Evolutionary conservation across 2,113 vertebrate genomes (phyloP), one percentile per base, ranked within the genome.

Genomic region (Actenoides lindsayi): DNA sequence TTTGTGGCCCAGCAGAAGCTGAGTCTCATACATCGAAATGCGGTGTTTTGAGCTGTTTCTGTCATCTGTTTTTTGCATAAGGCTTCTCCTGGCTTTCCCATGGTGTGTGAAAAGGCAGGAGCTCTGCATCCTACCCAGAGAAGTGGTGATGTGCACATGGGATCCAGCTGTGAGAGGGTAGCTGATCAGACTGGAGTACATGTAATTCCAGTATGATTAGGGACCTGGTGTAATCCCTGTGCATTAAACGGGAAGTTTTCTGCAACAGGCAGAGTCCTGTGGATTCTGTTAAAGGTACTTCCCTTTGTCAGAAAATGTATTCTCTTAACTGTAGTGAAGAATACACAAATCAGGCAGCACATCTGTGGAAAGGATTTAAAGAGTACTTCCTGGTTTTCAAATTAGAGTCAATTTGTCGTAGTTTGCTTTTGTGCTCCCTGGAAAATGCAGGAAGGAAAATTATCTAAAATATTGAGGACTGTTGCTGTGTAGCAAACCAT

Each of bases 341-440:
- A 28, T 35, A 9, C 0, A 1, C 62, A 90, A 50, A 82, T 94
- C 54, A 68, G 82, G 57, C 62, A 91, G 27, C 65, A 76, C 39
- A 18, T 84, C 62, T 79, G 51, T 56, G 68, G 31, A 30, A 85
- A 65, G 73, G 53, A 87, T 78, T 60, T 75, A 74, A 92, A 70
- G 73, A 18, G 48, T 81, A 48, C 79, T 91, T 93, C 64, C 60
- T 71, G 69, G n/a, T 71, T 93, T 87, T 89, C 57, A 91, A 77
- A 93, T 91, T 89, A 87, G 83, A 95, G 65, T 73, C 23, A 57
- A 13, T 93, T 95, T 83, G 46, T 86, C 4, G 1, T 17, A 14
- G 28, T 44, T 68, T 73, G 54, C 85, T 57, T 59, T 48, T 67
- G 31, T 54, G 44, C 33, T 78, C 21, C 13, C 33, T 59, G 33